Evolutionary conservation across 2,888 invertebrate species (phyloP), one percentile per base, ranked within the genome.

Genomic region (Dolomedes plantarius): DNA sequence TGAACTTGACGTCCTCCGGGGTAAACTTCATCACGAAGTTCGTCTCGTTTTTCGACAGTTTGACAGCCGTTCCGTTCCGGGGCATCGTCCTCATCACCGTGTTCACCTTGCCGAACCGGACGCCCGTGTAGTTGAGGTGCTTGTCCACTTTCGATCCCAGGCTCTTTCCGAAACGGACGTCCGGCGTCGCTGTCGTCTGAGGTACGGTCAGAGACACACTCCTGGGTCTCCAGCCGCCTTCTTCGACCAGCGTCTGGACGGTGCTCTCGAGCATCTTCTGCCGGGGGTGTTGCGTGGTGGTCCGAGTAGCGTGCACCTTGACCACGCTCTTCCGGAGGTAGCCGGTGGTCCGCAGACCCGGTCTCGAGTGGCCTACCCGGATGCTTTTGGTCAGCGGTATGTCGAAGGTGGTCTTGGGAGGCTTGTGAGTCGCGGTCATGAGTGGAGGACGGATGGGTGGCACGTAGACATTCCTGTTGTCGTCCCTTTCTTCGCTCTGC

Each of bases 341-440:
- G 16, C 83, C 77, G 0, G 67, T 67, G 0, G 83, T 83, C 11
- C 77, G 77, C 9, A 83, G 83, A 1, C 64, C 1, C 0, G 76
- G 72, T 13, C 28, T 46, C 1, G 9, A 41, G 11, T 9, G 19
- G 1, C 72, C 56, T 3, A 83, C 83, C 1, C 56, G 76, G 3
- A 83, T 83, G n/a, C 77, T 77, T 29, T 77, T 83, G 9, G 41
- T 72, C 19, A 83, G 39, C 23, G 83, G 83, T 19, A 83, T 73
- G 67, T 73, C 29, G 36, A 83, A 77, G 1, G 77, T 64, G 1
- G 46, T 65, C 28, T 39, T 69, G 11, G 16, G 1, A 7, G 82
- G 75, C n/a, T n/a, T 29, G 3, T 31, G 39, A 0, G 82, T 75
- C 6, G 75, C 71, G 19, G 68, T 32, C 5, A 29, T 16, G 19